phyloP scores from a whole-genome alignment of 2,888 invertebrate genomes.

The Acrocyrtus sp. region DNA sequence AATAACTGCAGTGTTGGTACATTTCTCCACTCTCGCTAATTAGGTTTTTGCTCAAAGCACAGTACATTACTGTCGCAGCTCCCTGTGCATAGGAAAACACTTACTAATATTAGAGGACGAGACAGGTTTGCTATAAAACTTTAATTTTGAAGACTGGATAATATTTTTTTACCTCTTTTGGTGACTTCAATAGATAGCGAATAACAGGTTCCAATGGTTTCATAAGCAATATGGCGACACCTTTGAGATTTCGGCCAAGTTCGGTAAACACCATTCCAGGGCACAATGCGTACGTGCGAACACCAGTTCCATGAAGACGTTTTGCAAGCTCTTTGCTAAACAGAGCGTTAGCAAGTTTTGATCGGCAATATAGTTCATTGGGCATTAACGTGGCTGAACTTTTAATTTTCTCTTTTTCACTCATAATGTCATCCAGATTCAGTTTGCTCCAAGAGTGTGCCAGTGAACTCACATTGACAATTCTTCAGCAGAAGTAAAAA shows the following conservation, averaged over 20 bases:
- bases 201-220: conserved; percentile 22
- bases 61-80: conserved; percentile 80
- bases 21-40: conserved; percentile 77
- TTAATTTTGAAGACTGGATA: too few species aligned
- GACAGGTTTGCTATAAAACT: too few species aligned
- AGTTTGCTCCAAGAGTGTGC: conserved; percentile 65
- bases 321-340: conserved; percentile 65
- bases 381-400: not conserved
- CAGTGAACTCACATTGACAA: conserved; percentile 67
- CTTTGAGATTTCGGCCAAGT: conserved; percentile 36
- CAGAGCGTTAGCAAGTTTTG: conserved; percentile 66
- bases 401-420: conserved; percentile 47
- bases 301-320: conserved; percentile 63
- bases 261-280: conserved; percentile 58
- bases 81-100: conserved; percentile 72
- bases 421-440: conserved; percentile 64
- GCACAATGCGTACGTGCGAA: conserved; percentile 49
- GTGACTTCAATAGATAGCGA: conserved; percentile 34
- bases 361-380: conserved; percentile 64
- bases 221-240: conserved; percentile 19
- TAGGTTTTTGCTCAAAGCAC: conserved; percentile 78
- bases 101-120: not conserved
- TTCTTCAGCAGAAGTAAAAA: too few species aligned
- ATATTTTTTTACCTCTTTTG: conserved; percentile 48
- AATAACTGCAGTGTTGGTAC: conserved; percentile 79